These are phyloP conservation scores for Betta splendens DNA, from an alignment of 2,797 vertebrate species.

Conservation along the genomic window DNA sequence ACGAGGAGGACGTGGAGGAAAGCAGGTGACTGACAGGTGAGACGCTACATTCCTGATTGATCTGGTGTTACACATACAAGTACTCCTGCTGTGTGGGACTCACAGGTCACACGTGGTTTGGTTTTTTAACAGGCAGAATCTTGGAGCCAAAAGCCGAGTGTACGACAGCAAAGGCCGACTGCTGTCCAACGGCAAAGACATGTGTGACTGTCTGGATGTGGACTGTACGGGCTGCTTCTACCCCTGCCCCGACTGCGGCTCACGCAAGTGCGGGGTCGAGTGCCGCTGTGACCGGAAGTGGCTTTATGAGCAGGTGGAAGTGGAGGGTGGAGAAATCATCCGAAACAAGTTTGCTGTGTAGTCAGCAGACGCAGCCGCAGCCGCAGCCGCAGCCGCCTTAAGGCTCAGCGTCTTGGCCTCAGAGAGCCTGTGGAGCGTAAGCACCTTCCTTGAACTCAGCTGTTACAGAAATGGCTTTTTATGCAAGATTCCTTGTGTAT, in stretches of 20 bases:
- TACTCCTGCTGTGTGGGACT: no score
- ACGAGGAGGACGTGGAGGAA: conserved; percentile 85
- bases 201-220: conserved; percentile 95
- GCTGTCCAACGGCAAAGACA: conserved; percentile 89
- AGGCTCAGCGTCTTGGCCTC: neutral
- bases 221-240: conserved; percentile 98
- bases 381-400: neutral
- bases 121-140: conserved; percentile 79
- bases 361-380: neutral
- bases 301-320: conserved; percentile 97
- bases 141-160: conserved; percentile 90
- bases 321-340: conserved; percentile 96
- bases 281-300: conserved; percentile 98
- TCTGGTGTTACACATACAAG: neutral
- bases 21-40: conserved; percentile 87
- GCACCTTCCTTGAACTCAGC: no score
- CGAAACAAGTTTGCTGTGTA: conserved; percentile 89
- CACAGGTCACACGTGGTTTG: neutral
- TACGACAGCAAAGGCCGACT: conserved; percentile 92
- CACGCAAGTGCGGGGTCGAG: conserved; percentile 93
- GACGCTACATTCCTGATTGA: conserved; percentile 6
- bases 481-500: no score
- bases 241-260: conserved; percentile 90
- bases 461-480: no score
- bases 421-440: neutral